Evolutionary conservation across 2,797 vertebrate genomes (phyloP).

Genomic region (Carcharodon carcharias): DNA sequence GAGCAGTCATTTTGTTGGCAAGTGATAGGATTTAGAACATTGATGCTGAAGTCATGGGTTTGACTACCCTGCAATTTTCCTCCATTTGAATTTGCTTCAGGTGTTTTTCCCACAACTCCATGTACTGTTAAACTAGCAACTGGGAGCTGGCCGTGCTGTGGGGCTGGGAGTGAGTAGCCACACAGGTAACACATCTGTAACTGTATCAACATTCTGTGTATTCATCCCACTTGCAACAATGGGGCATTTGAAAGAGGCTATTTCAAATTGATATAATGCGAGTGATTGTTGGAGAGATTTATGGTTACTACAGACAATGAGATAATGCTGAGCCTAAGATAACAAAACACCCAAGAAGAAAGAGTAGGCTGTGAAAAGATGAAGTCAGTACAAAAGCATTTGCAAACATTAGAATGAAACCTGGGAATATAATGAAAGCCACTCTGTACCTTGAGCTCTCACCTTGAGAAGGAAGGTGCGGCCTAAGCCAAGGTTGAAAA

Average conservation of each 20-base stretch:
- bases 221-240: background rate
- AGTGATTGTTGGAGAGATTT: background rate
- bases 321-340: background rate
- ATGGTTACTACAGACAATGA: background rate
- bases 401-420: conserved; percentile 13
- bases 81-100: background rate
- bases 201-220: background rate
- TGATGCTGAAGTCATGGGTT: background rate
- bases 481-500: background rate
- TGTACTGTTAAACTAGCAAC: background rate
- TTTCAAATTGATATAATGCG: background rate
- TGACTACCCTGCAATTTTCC: background rate
- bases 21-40: background rate
- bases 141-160: background rate
- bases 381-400: background rate
- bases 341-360: background rate
- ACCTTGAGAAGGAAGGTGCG: background rate
- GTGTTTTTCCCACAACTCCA: background rate
- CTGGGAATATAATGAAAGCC: conserved; percentile 8
- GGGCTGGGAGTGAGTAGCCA: background rate
- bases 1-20: background rate
- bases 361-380: background rate
- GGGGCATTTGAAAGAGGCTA: background rate
- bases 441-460: background rate
- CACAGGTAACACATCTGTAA: background rate